Evolutionary conservation across 2,797 vertebrate species (phyloP).

Genomic region (Thunnus albacares): DNA sequence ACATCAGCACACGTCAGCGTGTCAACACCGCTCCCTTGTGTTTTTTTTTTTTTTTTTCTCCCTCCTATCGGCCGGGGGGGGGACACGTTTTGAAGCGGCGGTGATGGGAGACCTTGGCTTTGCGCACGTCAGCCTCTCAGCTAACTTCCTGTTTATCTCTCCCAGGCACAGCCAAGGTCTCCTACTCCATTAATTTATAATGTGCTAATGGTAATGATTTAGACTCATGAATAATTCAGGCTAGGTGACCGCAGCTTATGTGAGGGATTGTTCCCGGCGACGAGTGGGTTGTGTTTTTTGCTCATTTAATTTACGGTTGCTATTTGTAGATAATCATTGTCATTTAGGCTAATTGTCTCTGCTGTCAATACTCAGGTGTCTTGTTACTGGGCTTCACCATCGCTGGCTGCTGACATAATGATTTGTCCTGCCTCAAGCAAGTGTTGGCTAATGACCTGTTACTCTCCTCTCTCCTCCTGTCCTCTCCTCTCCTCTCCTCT

Average conservation of each 20-base stretch:
- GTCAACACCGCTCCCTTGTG: constrained; percentile 37
- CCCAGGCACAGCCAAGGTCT: constrained; percentile 61
- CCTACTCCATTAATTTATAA: constrained; percentile 72
- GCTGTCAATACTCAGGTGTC: constrained; percentile 78
- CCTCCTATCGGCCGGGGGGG: constrained; percentile 13
- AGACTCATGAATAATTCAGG: constrained; percentile 73
- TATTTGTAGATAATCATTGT: constrained; percentile 78
- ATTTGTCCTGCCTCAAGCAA: constrained; percentile 65
- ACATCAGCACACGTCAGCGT: constrained; percentile 39
- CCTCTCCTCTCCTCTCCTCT: not conserved
- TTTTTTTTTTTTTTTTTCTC: too few relatives aligned
- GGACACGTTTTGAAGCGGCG: constrained; percentile 17
- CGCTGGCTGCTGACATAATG: constrained; percentile 63
- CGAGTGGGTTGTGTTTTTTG: constrained; percentile 42
- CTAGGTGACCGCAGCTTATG: constrained; percentile 46
- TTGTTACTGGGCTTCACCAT: constrained; percentile 66
- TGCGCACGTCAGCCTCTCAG: constrained; percentile 35
- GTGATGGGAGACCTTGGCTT: constrained; percentile 55
- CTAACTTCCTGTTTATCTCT: constrained; percentile 71
- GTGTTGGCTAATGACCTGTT: constrained; percentile 61
- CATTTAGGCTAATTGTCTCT: constrained; percentile 77
- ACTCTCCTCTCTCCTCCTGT: not conserved
- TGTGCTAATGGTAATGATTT: constrained; percentile 78
- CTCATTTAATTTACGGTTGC: constrained; percentile 68
- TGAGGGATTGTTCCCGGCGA: constrained; percentile 52